Percentiles rank a stretch among this genome's conserved stretches.
These are phyloP conservation scores for Eristalis tenax DNA, from an alignment of 2,888 invertebrate genomes.

Conservation along the genomic window DNA sequence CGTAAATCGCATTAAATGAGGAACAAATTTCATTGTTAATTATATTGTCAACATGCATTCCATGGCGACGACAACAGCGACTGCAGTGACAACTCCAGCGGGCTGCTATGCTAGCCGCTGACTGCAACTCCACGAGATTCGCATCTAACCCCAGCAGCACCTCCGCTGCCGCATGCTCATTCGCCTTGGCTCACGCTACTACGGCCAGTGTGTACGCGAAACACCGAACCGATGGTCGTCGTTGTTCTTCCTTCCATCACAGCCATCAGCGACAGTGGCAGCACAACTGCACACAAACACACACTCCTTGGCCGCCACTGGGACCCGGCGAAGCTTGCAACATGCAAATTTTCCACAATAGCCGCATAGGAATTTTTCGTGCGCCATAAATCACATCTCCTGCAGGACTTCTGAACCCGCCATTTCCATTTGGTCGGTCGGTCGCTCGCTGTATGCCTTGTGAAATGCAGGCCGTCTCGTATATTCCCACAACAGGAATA, in stretches of 20 bases:
- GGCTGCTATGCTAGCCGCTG: no score
- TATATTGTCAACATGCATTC: slow-evolving; percentile 76
- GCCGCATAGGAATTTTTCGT: slow-evolving; percentile 69
- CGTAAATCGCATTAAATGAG: slow-evolving; percentile 75
- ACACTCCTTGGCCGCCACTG: neutral
- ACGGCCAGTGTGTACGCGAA: neutral
- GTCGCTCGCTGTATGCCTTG: slow-evolving; percentile 39
- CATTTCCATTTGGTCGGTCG: slow-evolving; percentile 59
- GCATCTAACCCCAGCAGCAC: slow-evolving; percentile 70
- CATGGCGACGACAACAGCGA: slow-evolving; percentile 35
- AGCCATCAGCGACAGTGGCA: slow-evolving; percentile 46
- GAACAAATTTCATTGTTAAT: slow-evolving; percentile 80
- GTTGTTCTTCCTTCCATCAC: slow-evolving; percentile 58
- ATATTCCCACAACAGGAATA: slow-evolving; percentile 64
- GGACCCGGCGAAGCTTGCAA: slow-evolving; percentile 42
- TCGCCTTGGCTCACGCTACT: neutral
- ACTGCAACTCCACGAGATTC: slow-evolving; percentile 62
- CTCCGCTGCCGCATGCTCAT: slow-evolving; percentile 35
- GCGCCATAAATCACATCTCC: slow-evolving; percentile 72
- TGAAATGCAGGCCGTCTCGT: slow-evolving; percentile 3
- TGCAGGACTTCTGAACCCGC: slow-evolving; percentile 71
- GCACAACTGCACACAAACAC: neutral
- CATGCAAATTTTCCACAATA: slow-evolving; percentile 71
- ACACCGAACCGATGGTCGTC: neutral
- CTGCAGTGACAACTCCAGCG: slow-evolving; percentile 37